Evolutionary conservation across 2,888 invertebrate genomes (phyloP).

Genomic region (Mythimna loreyi): DNA sequence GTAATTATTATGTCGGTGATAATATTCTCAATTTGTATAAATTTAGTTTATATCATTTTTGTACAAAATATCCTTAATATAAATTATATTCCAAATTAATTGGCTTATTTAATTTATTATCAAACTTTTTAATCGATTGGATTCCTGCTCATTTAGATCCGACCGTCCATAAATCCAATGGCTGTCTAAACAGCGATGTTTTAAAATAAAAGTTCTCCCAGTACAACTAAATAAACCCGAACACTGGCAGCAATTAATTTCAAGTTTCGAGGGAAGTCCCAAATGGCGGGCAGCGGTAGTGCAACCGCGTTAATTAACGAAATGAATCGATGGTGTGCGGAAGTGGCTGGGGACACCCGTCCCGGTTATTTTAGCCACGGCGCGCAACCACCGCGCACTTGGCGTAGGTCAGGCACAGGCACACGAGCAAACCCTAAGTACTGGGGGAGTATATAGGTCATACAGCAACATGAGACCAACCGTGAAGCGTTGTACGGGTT

Average conservation of each 20-base stretch:
- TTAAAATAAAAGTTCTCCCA: slow-evolving; percentile 19
- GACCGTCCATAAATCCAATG: slow-evolving; percentile 30
- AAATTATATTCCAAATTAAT: slow-evolving; percentile 20
- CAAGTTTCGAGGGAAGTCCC: slow-evolving; percentile 37
- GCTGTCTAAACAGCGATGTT: slow-evolving; percentile 20
- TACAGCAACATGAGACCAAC: slow-evolving; percentile 77
- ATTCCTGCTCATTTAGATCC: neutral
- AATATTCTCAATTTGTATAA: slow-evolving; percentile 15
- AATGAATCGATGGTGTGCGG: slow-evolving; percentile 70
- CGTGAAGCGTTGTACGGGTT: slow-evolving; percentile 60
- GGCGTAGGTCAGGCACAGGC: slow-evolving; percentile 88
- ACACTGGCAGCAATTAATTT: slow-evolving; percentile 34
- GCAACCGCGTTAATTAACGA: slow-evolving; percentile 58
- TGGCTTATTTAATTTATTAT: neutral
- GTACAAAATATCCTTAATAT: slow-evolving; percentile 11
- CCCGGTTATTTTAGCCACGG: slow-evolving; percentile 84
- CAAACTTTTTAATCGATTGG: neutral
- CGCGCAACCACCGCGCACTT: slow-evolving; percentile 81
- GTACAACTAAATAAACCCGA: slow-evolving; percentile 20
- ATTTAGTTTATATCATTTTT: slow-evolving; percentile 1
- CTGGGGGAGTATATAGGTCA: slow-evolving; percentile 88
- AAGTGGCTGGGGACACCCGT: slow-evolving; percentile 79
- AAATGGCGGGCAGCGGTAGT: slow-evolving; percentile 29
- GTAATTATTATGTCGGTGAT: slow-evolving; percentile 25
- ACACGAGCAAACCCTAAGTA: slow-evolving; percentile 86